Percentiles rank a stretch among this genome's conserved stretches.
Evolutionary conservation across 2,113 vertebrate genomes (phyloP).

Genomic region (Syrrhaptes paradoxus): DNA sequence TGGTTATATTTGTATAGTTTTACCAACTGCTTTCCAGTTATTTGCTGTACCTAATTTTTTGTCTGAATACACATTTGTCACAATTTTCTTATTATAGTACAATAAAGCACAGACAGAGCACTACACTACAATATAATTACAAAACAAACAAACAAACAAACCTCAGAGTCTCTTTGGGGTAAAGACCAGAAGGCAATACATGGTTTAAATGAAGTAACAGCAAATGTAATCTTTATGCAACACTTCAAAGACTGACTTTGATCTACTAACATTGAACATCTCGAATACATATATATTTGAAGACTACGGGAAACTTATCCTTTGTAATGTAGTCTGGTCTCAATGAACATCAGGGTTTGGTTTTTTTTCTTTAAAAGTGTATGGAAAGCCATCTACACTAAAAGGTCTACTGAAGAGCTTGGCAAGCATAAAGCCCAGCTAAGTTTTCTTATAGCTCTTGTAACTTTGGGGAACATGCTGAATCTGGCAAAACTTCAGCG

Average conservation of each 20-base stretch:
- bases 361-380: neutral
- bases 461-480: slow-evolving; percentile 18
- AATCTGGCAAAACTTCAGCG: slow-evolving; percentile 5
- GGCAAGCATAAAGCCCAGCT: slow-evolving; percentile 16
- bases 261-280: neutral
- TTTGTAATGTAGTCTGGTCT: neutral
- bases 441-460: neutral
- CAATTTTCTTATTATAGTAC: neutral
- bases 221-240: neutral
- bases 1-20: neutral
- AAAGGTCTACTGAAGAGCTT: slow-evolving; percentile 32
- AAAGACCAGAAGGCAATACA: neutral
- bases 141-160: neutral
- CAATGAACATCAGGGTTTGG: neutral
- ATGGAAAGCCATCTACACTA: neutral
- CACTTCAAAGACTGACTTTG: neutral
- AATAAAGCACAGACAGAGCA: neutral
- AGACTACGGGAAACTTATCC: neutral
- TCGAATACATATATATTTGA: neutral
- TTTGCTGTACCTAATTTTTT: neutral
- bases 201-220: neutral
- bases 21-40: neutral
- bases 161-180: neutral
- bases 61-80: neutral
- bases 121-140: neutral